phyloP scores from a whole-genome alignment of 2,797 vertebrate genomes.

The Acipenser ruthenus region DNA sequence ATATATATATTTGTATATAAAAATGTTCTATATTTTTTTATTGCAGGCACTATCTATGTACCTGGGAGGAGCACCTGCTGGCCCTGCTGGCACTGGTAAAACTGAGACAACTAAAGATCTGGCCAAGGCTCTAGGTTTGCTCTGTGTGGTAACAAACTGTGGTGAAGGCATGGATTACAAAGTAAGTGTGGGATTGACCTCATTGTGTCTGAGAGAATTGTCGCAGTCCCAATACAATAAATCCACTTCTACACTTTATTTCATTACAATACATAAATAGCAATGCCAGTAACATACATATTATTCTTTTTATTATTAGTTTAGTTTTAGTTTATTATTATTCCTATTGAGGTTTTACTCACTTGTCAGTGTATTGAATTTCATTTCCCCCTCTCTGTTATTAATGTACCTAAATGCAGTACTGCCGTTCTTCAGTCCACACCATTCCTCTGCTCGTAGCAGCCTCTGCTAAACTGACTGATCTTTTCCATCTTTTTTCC shows the following conservation, averaged over 20 bases:
- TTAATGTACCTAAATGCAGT: background rate
- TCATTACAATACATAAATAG: no score
- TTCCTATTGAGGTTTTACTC: no score
- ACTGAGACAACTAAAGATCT: conserved; percentile 96
- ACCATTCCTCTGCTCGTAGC: no score
- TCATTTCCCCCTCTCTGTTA: background rate
- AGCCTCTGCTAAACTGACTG: background rate
- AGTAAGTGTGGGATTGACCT: conserved; percentile 49
- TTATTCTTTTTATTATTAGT: no score
- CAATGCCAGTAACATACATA: no score
- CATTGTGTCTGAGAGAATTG: background rate
- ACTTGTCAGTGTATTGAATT: no score
- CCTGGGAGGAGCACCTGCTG: conserved; percentile 87
- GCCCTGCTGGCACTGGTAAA: conserved; percentile 93
- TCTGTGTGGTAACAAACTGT: conserved; percentile 95
- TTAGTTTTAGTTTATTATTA: no score
- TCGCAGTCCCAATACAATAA: no score
- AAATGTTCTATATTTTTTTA: conserved; percentile 1
- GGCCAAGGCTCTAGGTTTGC: conserved; percentile 87
- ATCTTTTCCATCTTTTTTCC: background rate
- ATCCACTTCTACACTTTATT: no score
- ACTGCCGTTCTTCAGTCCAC: no score
- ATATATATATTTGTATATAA: no score
- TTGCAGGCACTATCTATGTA: conserved; percentile 95
- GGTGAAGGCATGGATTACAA: conserved; percentile 97